phyloP scores from a whole-genome alignment of 1,140 invertebrate genomes.

The Dolichoris vasculosae region DNA sequence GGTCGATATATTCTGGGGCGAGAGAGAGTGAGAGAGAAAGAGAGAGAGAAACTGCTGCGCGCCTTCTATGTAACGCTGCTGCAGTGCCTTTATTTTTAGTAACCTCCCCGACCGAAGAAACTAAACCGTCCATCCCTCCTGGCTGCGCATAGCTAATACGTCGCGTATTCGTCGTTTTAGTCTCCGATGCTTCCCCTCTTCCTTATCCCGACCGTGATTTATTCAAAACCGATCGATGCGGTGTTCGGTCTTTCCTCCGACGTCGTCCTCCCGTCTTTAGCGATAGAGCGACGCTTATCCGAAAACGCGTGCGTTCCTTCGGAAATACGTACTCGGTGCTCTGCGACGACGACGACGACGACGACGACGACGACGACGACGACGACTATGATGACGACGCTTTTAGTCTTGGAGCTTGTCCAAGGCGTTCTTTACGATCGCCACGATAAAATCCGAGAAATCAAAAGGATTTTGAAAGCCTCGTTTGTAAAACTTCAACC shows the following conservation, averaged over 20 bases:
- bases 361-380: no score
- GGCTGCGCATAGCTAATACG: not conserved
- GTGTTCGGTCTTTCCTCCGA: no score
- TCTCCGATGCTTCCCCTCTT: no score
- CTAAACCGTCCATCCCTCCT: not conserved
- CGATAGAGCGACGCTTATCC: not conserved
- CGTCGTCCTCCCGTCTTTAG: not conserved
- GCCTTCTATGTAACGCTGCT: not conserved
- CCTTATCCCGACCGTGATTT: no score
- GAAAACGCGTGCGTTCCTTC: not conserved
- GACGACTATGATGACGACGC: not conserved
- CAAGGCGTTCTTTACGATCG: not conserved
- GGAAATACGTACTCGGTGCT: not conserved
- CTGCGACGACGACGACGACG: no score
- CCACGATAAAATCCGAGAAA: not conserved
- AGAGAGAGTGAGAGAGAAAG: conserved; percentile 11
- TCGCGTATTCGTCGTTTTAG: not conserved
- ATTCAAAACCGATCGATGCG: not conserved
- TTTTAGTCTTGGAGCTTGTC: conserved; percentile 13
- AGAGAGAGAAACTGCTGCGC: conserved; percentile 4
- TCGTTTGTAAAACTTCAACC: not conserved
- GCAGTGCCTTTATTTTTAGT: conserved; percentile 21
- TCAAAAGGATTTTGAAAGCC: not conserved
- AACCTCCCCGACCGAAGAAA: not conserved
- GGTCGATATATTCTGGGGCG: not conserved